Base-by-base conservation (phyloP, 2,888 invertebrate genomes). In the Drosophila lacicola region DNA sequence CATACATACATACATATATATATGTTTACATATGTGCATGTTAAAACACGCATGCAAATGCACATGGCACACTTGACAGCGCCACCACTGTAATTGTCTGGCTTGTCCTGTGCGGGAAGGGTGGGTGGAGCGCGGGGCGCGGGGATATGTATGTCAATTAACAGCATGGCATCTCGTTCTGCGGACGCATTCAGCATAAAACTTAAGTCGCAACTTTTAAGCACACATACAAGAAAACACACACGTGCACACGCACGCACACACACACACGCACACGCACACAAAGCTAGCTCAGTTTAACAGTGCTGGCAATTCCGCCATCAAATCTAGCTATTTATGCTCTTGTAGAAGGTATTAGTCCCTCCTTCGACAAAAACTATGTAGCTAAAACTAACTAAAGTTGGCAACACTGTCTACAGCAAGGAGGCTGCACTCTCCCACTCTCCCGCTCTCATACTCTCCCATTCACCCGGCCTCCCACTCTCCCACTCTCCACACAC, bases 131-230 rank as follows among this genome's bases (percentile, higher is more conserved):
- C n/a, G 13, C 9, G 13, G 11, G 5, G 34, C 25, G n/a, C 14
- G 8, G 29, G 29, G 2, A 29, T 29, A 29, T 29, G 42, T 42
- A 45, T 25, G 54, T 67, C 76, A 75, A 81, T 81, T 82, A 84
- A 75, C 80, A 81, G 82, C 65, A 82, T 84, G 67, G 79, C 85
- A 80, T 79, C 79, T 64, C 70, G 47, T 37, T 63, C 42, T 49
- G 56, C 14, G 33, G 29, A 37, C 42, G 37, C 51, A 46, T 66
- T 64, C 36, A 51, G 69, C 74, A 67, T 39, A 61, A 65, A 50
- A 65, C 54, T 76, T 41, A 42, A 58, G 70, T 53, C 54, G 50
- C 54, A 74, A 70, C 61, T 68, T 74, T 79, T 60, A 46, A 62
- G n/a, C 46, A 41, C 11, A 44, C 50, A 42, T 14, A 19, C 42